A percentile compares a stretch with the other conserved stretches of the same genome.
Evolutionary conservation across 2,113 vertebrate species (phyloP).

Genomic region (Struthidea cinerea): DNA sequence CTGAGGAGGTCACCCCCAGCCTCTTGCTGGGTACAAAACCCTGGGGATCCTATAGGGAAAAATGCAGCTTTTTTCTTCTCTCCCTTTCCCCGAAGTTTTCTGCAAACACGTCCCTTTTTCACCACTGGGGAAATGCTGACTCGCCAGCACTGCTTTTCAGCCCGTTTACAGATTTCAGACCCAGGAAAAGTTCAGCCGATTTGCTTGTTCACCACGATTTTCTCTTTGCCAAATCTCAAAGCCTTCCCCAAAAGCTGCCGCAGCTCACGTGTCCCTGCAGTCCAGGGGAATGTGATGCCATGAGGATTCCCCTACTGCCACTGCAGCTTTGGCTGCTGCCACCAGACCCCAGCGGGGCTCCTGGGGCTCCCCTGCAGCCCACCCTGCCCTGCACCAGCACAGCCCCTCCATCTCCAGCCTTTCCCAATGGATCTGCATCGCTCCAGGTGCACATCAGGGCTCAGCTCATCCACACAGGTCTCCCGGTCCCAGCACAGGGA

Average conservation of each 20-base stretch:
- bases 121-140: background rate
- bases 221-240: background rate
- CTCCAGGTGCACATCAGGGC: fast-evolving
- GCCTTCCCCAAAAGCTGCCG: background rate
- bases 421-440: fast-evolving
- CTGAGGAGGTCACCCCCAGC: background rate
- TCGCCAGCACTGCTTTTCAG: background rate
- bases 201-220: background rate
- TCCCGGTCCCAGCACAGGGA: fast-evolving
- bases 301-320: fast-evolving
- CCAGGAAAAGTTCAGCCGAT: background rate
- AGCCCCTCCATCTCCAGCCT: background rate
- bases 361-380: background rate
- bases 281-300: fast-evolving
- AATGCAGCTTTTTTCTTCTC: background rate
- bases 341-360: background rate
- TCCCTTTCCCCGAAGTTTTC: background rate
- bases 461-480: fast-evolving
- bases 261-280: background rate
- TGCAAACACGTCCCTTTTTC: background rate
- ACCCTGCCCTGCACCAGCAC: background rate
- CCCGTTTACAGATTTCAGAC: background rate
- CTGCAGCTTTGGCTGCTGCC: background rate
- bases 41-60: fast-evolving
- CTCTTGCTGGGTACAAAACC: background rate